phyloP scores from a whole-genome alignment of 2,888 invertebrate species.

The Melipona beecheii region DNA sequence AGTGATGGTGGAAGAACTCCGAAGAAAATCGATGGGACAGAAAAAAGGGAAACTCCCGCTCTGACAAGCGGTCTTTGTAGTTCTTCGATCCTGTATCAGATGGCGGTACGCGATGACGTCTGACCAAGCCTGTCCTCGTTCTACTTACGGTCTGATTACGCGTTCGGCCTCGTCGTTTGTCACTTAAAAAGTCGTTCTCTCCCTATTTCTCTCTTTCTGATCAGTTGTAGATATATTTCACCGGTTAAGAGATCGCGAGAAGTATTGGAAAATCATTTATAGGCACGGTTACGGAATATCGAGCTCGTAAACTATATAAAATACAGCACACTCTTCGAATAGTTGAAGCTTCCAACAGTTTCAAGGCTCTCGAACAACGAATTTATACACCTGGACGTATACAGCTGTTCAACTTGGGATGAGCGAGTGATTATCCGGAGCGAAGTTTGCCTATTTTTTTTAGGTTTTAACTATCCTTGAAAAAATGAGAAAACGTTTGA shows the following conservation, averaged over 20 bases:
- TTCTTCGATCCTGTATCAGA: slow-evolving; percentile 59
- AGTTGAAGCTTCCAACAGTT: too few relatives aligned
- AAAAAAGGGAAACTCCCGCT: background rate
- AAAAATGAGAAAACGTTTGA: too few relatives aligned
- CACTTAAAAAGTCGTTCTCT: slow-evolving; percentile 14
- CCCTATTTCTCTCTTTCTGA: slow-evolving; percentile 18
- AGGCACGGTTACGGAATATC: slow-evolving; percentile 17
- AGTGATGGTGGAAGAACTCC: background rate
- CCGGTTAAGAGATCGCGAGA: background rate
- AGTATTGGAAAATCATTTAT: slow-evolving; percentile 48
- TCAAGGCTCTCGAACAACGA: background rate
- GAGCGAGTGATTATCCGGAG: background rate
- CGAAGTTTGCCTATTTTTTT: background rate
- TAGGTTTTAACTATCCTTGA: too few relatives aligned
- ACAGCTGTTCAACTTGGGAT: background rate
- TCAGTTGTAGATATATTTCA: background rate
- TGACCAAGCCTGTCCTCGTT: slow-evolving; percentile 33
- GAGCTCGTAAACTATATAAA: background rate
- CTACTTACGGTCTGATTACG: slow-evolving; percentile 41
- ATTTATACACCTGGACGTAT: background rate
- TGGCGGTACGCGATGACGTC: slow-evolving; percentile 65
- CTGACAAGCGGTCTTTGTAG: slow-evolving; percentile 45
- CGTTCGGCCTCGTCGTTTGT: slow-evolving; percentile 25
- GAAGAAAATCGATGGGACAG: slow-evolving; percentile 24
- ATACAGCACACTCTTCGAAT: background rate